phyloP scores from a whole-genome alignment of 2,797 vertebrate genomes.

The Anabas testudineus region DNA sequence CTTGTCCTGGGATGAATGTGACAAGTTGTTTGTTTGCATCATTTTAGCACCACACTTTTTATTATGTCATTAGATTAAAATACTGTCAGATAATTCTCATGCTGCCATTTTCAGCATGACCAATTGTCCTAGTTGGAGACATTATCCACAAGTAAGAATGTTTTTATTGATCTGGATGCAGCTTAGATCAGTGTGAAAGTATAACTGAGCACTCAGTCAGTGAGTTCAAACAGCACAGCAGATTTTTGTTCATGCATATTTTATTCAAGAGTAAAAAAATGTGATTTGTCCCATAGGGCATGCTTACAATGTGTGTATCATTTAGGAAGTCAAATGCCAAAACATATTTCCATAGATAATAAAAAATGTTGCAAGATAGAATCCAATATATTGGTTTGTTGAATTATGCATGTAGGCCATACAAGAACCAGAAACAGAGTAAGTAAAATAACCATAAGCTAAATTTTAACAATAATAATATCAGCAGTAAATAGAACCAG shows the following conservation, averaged over 20 bases:
- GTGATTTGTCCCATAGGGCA: conserved; percentile 92
- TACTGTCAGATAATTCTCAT: no score
- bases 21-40: no score
- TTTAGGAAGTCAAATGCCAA: conserved; percentile 90
- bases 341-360: conserved; percentile 88
- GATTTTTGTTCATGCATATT: conserved; percentile 89
- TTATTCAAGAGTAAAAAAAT: conserved; percentile 94
- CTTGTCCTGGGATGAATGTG: no score
- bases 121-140: no score
- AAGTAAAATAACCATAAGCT: conserved; percentile 85
- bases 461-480: conserved; percentile 87
- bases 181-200: background rate
- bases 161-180: background rate
- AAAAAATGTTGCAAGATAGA: conserved; percentile 87
- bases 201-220: background rate
- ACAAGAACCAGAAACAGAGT: conserved; percentile 87
- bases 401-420: conserved; percentile 88
- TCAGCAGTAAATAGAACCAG: conserved; percentile 87
- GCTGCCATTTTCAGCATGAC: no score
- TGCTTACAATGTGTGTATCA: conserved; percentile 90
- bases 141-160: no score
- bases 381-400: conserved; percentile 86
- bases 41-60: no score
- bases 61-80: no score
- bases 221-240: conserved; percentile 46